Percentiles rank a stretch among this genome's conserved stretches.
Conservation (phyloP, 1,140 invertebrate genomes). For the Lucilia cuprina region DNA sequence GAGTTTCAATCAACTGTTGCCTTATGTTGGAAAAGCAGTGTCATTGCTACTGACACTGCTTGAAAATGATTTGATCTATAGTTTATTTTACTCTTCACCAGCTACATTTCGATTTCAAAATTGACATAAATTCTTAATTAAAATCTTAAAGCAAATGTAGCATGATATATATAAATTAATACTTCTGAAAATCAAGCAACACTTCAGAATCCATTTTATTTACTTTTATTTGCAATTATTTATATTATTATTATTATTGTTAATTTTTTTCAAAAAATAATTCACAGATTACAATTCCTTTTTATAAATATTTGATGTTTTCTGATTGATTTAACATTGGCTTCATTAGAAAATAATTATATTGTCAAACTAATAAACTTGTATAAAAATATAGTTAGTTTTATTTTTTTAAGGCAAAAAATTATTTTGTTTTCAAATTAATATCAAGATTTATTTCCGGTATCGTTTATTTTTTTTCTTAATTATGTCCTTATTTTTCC, state of each 20-base stretch:
- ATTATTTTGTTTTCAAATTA: constrained; percentile 7
- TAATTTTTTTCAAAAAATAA: not conserved
- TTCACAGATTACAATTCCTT: not conserved
- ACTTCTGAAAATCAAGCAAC: no score
- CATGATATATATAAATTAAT: no score
- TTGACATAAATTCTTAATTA: no score
- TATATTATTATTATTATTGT: not conserved
- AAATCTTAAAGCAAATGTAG: no score
- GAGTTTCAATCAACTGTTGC: no score
- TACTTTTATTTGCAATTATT: not conserved
- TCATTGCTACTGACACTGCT: no score
- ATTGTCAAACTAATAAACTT: not conserved
- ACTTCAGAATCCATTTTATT: not conserved
- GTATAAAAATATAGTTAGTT: not conserved
- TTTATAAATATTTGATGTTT: not conserved
- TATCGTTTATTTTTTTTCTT: no score
- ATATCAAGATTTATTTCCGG: no score
- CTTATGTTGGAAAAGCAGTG: not conserved
- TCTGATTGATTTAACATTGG: not conserved
- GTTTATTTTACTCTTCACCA: no score
- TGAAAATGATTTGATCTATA: no score
- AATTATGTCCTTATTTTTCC: no score
- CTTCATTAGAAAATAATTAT: not conserved
- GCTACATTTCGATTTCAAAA: no score
- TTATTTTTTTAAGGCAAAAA: constrained; percentile 13